Evolutionary conservation across 2,888 invertebrate species (phyloP).

Genomic region (Priocnemis perturbator): DNA sequence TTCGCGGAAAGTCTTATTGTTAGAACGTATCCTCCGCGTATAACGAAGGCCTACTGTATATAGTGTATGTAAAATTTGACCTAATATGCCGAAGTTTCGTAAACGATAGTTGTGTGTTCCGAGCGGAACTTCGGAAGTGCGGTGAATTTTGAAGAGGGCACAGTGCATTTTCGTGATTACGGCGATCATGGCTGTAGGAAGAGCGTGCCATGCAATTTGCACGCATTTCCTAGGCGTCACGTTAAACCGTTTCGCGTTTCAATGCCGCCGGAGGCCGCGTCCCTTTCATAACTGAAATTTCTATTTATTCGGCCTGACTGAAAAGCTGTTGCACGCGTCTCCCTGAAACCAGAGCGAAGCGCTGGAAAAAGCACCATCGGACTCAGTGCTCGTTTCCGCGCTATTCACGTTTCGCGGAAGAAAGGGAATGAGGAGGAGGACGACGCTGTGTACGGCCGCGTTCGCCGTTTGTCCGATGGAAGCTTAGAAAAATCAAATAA

Average conservation of each 20-base stretch:
- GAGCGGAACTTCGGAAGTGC: no score
- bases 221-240: constrained; percentile 37
- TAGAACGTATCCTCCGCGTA: no score
- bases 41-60: no score
- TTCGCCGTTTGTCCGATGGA: constrained; percentile 47
- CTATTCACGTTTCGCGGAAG: constrained; percentile 33
- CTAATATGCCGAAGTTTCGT: no score
- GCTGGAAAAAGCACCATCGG: constrained; percentile 3
- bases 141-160: no score
- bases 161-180: constrained; percentile 28
- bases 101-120: no score
- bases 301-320: constrained; percentile 44
- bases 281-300: constrained; percentile 40
- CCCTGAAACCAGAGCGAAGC: not conserved
- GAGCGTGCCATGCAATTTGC: constrained; percentile 30
- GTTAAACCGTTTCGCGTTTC: constrained; percentile 41
- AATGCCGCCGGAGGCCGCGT: constrained; percentile 28
- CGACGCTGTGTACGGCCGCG: constrained; percentile 30
- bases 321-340: constrained; percentile 18
- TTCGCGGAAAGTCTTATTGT: no score
- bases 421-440: constrained; percentile 20
- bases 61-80: no score
- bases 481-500: constrained; percentile 21
- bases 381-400: constrained; percentile 19
- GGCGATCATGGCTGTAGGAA: constrained; percentile 27